Evolutionary conservation across 2,113 vertebrate species (phyloP).

Genomic region (Misgurnus anguillicaudatus): DNA sequence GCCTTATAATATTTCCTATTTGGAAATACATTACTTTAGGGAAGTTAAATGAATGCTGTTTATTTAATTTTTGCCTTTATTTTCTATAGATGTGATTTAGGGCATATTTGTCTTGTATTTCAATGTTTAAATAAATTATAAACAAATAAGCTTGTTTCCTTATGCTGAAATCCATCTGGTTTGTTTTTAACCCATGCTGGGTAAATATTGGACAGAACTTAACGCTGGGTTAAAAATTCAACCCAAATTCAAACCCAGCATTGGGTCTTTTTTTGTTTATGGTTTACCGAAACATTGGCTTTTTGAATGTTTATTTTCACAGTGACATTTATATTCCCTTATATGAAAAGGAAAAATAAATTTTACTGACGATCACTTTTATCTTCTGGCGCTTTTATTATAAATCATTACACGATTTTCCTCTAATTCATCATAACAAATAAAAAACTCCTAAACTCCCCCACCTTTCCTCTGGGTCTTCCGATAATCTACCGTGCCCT

Average conservation of each 20-base stretch:
- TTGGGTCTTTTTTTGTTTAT: too few species aligned
- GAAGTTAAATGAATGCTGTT: background rate
- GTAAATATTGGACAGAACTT: too few species aligned
- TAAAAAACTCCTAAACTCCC: background rate
- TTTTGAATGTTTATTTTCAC: slow-evolving; percentile 20
- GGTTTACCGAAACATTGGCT: too few species aligned
- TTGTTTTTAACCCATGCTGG: background rate
- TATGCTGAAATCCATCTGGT: background rate
- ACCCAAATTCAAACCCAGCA: too few species aligned
- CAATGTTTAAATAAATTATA: background rate
- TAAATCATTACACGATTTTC: background rate
- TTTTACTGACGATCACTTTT: background rate
- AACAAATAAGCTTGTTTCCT: slow-evolving; percentile 24
- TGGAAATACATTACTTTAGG: background rate
- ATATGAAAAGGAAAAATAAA: background rate
- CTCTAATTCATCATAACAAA: background rate
- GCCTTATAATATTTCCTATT: background rate
- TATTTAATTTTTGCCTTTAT: background rate
- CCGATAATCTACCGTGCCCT: slow-evolving; percentile 19
- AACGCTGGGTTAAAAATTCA: too few species aligned
- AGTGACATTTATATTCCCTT: background rate
- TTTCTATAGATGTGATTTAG: background rate
- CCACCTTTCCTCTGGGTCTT: background rate
- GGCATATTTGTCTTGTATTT: background rate
- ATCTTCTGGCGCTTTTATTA: background rate